Evolutionary conservation across 2,113 vertebrate genomes (phyloP), one percentile per base, ranked within the genome.

Genomic region (Fulmarus glacialis): DNA sequence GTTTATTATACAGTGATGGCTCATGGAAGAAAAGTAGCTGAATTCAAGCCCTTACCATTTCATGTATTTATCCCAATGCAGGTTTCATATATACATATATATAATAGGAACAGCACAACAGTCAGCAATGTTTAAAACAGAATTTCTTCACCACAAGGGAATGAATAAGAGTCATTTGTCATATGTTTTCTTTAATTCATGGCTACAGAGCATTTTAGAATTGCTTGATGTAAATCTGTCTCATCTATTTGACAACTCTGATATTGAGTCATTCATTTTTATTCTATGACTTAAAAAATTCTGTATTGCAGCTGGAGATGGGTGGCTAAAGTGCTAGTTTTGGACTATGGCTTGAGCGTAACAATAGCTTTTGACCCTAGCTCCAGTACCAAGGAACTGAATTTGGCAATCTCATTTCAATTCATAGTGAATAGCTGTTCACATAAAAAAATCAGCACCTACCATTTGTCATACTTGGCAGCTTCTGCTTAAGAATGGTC

Each of bases 381-480:
- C 93, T 96, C 56, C 45, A 64, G 96, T 96, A 93, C 91, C 71
- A 80, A 71, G 91, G 96, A 97, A 97, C 96, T 89, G 91, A 96
- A 94, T 97, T 94, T 75, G 86, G 93, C 86, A 95, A 93, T 96
- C 90, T 95, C 90, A 90, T 97, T 96, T 97, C 90, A 89, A 92
- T 97, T 97, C 92, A 74, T 81, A 72, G 88, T 87, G 96, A 96
- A 95, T 91, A 96, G 84, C 84, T 97, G 93, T 92, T 97, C 96
- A 94, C 83, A 92, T 97, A 97, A 97, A 98, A 96, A 97, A 98
- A 97, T 95, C 96, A 96, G 90, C 82, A 96, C 86, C 87, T 94
- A 95, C 91, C 92, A 87, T 94, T 95, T 96, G 86, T 95, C 95
- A 96, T 95, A 95, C 95, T 84, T 97, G 90, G 89, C 87, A 96